phyloP scores from a whole-genome alignment of 2,888 invertebrate species.

The Parascotia fuliginaria region DNA sequence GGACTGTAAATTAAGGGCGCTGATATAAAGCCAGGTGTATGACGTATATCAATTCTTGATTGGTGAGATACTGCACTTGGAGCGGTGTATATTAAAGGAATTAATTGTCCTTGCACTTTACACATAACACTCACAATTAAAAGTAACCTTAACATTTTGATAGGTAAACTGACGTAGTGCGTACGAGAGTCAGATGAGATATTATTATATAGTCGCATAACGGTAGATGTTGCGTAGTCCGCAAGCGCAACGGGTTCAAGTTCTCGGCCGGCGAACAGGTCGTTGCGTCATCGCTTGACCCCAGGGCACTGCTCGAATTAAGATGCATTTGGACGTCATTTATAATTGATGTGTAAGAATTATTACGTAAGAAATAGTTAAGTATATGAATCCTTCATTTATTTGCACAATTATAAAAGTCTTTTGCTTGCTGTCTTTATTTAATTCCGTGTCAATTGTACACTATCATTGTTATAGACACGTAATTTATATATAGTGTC shows the following conservation, averaged over 20 bases:
- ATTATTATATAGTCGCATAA: slow-evolving; percentile 74
- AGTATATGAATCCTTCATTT: slow-evolving; percentile 12
- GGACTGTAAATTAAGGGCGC: slow-evolving; percentile 66
- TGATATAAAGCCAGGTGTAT: slow-evolving; percentile 57
- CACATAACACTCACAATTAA: slow-evolving; percentile 52
- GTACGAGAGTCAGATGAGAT: slow-evolving; percentile 53
- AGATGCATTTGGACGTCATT: slow-evolving; percentile 56
- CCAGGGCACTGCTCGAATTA: slow-evolving; percentile 70
- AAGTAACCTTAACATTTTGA: slow-evolving; percentile 66
- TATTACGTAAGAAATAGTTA: slow-evolving; percentile 16
- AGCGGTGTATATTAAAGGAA: slow-evolving; percentile 71
- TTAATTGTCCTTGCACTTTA: slow-evolving; percentile 55
- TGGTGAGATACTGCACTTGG: slow-evolving; percentile 86
- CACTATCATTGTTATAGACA: slow-evolving; percentile 22
- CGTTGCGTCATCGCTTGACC: slow-evolving; percentile 67
- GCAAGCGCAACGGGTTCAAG: slow-evolving; percentile 68
- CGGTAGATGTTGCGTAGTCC: slow-evolving; percentile 67
- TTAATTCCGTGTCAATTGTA: slow-evolving; percentile 17
- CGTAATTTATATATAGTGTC: slow-evolving; percentile 39
- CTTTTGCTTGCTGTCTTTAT: neutral
- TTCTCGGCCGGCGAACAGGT: slow-evolving; percentile 68
- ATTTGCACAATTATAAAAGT: slow-evolving; percentile 8
- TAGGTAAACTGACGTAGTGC: slow-evolving; percentile 43
- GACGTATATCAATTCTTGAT: slow-evolving; percentile 81
- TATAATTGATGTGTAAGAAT: slow-evolving; percentile 42